Conservation (phyloP, 2,888 invertebrate species). For the Drosophila melanosoma region DNA sequence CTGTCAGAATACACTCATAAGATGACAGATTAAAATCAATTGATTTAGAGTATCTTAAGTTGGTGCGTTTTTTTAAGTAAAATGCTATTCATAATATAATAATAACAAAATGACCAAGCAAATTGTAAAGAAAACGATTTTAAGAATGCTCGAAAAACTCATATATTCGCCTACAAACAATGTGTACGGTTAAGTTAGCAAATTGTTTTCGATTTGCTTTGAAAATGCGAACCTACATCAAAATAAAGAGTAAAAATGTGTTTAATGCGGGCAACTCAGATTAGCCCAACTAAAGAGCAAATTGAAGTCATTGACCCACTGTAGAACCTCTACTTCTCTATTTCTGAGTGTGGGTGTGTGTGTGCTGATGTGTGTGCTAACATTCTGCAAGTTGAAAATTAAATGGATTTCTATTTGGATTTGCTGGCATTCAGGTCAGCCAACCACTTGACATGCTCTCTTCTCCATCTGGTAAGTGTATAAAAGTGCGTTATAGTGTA, state of each 20-base stretch:
- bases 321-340: conserved; percentile 1
- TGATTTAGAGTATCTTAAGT: not conserved
- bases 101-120: not conserved
- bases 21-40: not conserved
- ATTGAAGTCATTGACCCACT: not conserved
- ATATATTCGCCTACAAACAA: conserved; percentile 13
- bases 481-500: conserved; percentile 64
- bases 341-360: not conserved
- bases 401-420: conserved; percentile 80
- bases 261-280: conserved; percentile 20
- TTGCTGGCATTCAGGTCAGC: conserved; percentile 38
- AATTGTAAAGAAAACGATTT: not conserved
- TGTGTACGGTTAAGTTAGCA: conserved; percentile 19
- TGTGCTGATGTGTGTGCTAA: conserved; percentile 46
- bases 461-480: conserved; percentile 46
- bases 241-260: conserved; percentile 27
- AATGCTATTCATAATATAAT: not conserved
- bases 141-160: not conserved
- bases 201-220: conserved; percentile 33
- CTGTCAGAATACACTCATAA: not conserved
- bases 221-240: conserved; percentile 9
- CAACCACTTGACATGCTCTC: conserved; percentile 63
- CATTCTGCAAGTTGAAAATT: conserved; percentile 74
- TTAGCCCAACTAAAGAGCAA: conserved; percentile 2
- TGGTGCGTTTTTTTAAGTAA: not conserved